Conservation (phyloP, 2,113 vertebrate species). For the Crotalus helleri region DNA sequence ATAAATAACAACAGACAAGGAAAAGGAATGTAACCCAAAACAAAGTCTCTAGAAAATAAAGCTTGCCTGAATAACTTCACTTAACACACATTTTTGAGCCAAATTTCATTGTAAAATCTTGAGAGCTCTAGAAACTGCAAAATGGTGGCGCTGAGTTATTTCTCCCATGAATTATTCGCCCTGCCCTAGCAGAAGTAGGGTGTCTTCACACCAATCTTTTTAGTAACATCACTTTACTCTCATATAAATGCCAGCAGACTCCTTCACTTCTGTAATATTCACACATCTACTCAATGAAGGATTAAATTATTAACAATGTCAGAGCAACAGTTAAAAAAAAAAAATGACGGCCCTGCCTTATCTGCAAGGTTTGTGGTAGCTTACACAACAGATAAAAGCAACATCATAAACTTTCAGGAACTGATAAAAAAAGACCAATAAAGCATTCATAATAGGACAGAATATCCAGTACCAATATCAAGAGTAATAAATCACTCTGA, state of each 20-base stretch:
- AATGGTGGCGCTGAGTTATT: too few relatives aligned
- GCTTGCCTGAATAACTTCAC: too few relatives aligned
- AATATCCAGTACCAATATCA: constrained; percentile 5
- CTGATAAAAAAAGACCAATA: background rate
- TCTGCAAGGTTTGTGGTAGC: background rate
- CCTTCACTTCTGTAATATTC: background rate
- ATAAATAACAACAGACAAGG: too few relatives aligned
- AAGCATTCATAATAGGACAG: constrained; percentile 5
- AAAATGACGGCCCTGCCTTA: background rate
- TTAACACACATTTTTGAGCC: too few relatives aligned
- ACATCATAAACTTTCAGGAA: constrained; percentile 1
- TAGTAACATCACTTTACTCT: background rate
- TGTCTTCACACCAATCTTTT: background rate
- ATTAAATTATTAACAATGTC: background rate
- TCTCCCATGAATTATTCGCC: too few relatives aligned
- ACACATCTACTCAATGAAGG: background rate
- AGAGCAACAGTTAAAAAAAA: background rate
- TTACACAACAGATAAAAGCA: background rate
- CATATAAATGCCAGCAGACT: background rate
- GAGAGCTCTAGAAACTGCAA: too few relatives aligned
- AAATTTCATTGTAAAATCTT: too few relatives aligned
- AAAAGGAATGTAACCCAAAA: too few relatives aligned
- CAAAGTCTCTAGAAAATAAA: too few relatives aligned
- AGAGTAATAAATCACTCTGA: constrained; percentile 16
- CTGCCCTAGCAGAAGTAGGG: too few relatives aligned